phyloP scores from a whole-genome alignment of 2,113 vertebrate species.

The Bettongia penicillata region DNA sequence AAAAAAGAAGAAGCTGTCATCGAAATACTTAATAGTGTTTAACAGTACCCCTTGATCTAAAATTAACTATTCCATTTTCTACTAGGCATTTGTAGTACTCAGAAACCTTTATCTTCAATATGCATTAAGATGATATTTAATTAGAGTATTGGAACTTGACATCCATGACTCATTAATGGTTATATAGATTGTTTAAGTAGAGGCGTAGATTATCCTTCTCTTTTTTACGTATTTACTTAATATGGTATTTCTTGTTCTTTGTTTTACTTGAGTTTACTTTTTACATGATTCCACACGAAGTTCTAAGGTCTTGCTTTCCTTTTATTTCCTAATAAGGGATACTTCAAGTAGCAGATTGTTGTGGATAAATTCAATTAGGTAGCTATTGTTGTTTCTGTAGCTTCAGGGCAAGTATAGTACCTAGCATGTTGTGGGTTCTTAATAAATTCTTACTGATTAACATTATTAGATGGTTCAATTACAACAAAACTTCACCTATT shows the following conservation, averaged over 20 bases:
- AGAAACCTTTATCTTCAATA: conserved; percentile 21
- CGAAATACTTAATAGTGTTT: conserved; percentile 28
- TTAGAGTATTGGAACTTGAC: conserved; percentile 23
- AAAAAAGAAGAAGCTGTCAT: background rate
- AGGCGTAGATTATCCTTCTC: background rate
- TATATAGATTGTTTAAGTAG: background rate
- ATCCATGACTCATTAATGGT: background rate
- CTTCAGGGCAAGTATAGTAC: background rate
- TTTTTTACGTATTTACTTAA: background rate
- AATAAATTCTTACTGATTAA: background rate
- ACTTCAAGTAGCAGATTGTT: background rate
- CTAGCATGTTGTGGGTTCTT: background rate
- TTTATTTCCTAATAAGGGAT: background rate
- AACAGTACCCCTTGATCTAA: conserved; percentile 22
- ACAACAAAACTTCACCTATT: background rate
- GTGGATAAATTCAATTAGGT: background rate
- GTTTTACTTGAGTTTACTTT: conserved; percentile 16
- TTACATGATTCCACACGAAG: conserved; percentile 53
- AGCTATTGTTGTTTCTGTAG: background rate
- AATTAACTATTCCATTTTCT: conserved; percentile 50
- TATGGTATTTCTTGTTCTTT: background rate
- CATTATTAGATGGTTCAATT: background rate
- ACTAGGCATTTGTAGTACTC: conserved; percentile 8
- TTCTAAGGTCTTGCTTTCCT: conserved; percentile 32
- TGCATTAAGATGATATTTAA: conserved; percentile 46